Conservation (phyloP, 1,140 invertebrate species). For the Manduca sexta region DNA sequence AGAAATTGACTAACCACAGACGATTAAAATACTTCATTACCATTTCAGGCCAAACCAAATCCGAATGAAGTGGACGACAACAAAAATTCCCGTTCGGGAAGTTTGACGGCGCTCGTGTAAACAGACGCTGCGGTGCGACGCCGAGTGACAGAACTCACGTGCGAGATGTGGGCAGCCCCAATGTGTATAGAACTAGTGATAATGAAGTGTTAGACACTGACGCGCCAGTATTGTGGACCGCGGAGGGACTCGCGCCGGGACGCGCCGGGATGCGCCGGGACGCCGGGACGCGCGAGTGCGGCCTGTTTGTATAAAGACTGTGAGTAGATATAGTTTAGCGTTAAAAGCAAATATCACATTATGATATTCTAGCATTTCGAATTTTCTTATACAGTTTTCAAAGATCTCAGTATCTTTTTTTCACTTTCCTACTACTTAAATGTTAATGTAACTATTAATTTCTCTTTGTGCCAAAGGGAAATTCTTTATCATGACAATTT, state of each 20-base stretch:
- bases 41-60: constrained; percentile 38
- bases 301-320: constrained; percentile 47
- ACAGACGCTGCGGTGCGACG: background rate
- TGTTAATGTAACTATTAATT: constrained; percentile 27
- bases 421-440: constrained; percentile 17
- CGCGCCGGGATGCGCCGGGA: background rate
- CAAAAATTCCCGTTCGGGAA: constrained; percentile 50
- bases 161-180: constrained; percentile 16
- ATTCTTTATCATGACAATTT: constrained; percentile 57
- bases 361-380: constrained; percentile 28
- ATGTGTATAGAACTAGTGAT: constrained; percentile 30
- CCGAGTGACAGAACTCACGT: constrained; percentile 1
- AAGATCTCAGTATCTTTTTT: constrained; percentile 53
- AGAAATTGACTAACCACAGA: no score
- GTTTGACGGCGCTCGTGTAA: constrained; percentile 62
- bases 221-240: background rate
- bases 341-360: constrained; percentile 40
- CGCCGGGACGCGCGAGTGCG: constrained; percentile 9
- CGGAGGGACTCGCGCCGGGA: background rate
- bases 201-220: constrained; percentile 27
- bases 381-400: constrained; percentile 62
- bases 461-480: constrained; percentile 62
- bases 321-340: constrained; percentile 38
- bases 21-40: background rate
- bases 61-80: constrained; percentile 32